Base-by-base conservation (phyloP, 1,140 invertebrate species). In the Trichomalopsis sarcophagae region DNA sequence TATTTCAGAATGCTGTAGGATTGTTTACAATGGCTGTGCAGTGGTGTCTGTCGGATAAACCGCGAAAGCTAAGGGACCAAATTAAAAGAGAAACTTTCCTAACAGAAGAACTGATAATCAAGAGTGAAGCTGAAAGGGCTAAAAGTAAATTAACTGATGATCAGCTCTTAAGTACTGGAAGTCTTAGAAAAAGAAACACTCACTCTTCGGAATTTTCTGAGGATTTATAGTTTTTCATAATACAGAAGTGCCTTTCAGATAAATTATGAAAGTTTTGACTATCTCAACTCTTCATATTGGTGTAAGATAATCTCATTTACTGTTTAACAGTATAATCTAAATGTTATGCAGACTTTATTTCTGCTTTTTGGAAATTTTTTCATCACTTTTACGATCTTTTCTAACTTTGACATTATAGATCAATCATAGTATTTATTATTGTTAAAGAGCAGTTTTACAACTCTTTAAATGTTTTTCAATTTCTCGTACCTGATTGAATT, bases 81-180 rank as follows among this genome's bases (percentile, higher is more conserved):
- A 97, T 98, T 84, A 95, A 97, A 85, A 94, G 96, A 62, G 97
- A 98, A 91, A 96, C 96, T n/a, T 97, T 97, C 89, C 92, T 97
- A 50, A 96, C 97, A 2, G 97, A 97, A 89, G 97, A 98, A 89
- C 95, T 97, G 77, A 97, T 98, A 79, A 96, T 97, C 68, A 95
- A 95, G 85, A 95, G 96, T 86, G 97, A 98, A 86, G 91, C 91
- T 2, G 89, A 91, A 86, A 87, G 89, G 86, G 87, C 80, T 44
- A 77, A 27, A n/a, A 74, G 10, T 23, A 82, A 55, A 78, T 27
- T 78, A n/a, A 23, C 21, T 23, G 74, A 55, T 69, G 27, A 81
- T 69, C 36, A 66, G 33, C 2, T 10, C 21, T n/a, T 21, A 7
- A 80, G 66, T 66, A 3, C 23, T 74, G 27, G 69, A 50, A 81